Evolutionary conservation across 2,888 invertebrate genomes (phyloP).

Genomic region (Prenolepis imparis): DNA sequence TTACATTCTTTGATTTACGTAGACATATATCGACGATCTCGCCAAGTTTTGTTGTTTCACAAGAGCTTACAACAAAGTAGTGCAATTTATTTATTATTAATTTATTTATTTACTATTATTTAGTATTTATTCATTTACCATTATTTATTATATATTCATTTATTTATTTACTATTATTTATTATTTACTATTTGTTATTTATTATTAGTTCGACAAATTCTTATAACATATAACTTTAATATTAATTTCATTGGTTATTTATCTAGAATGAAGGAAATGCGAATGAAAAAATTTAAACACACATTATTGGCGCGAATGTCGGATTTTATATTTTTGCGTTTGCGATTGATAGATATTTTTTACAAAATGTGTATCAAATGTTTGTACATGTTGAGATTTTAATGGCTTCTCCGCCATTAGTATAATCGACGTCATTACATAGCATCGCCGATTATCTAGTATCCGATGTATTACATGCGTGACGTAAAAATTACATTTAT

Average conservation of each 20-base stretch:
- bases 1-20: background rate
- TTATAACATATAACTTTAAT: background rate
- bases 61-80: background rate
- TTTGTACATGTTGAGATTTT: conserved; percentile 72
- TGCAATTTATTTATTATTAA: background rate
- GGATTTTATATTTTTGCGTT: conserved; percentile 51
- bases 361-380: conserved; percentile 49
- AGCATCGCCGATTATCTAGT: conserved; percentile 43
- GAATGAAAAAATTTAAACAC: conserved; percentile 8
- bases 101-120: too few species aligned
- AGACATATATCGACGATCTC: background rate
- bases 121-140: too few species aligned
- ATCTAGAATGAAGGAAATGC: background rate
- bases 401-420: conserved; percentile 57
- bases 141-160: too few species aligned
- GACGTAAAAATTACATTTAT: conserved; percentile 57
- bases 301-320: background rate
- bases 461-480: conserved; percentile 36
- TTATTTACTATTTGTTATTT: too few species aligned
- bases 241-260: background rate
- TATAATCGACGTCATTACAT: conserved; percentile 49
- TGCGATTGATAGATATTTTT: conserved; percentile 61
- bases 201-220: background rate
- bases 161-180: too few species aligned
- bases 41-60: background rate